These are phyloP conservation scores for Cydia strobilella DNA, from an alignment of 1,140 invertebrate genomes.

Conservation along the genomic window DNA sequence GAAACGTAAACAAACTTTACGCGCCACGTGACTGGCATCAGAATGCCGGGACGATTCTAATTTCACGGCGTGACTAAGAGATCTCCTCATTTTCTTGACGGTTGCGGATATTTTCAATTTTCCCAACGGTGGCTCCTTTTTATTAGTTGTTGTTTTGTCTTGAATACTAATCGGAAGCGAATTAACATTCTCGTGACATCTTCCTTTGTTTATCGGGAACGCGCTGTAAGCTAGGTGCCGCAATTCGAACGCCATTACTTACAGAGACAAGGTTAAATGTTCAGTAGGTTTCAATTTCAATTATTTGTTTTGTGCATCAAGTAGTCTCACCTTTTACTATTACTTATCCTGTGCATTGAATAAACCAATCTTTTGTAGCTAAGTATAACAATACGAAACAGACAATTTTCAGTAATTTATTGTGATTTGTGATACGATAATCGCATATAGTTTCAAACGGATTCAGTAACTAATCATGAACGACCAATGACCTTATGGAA, in stretches of 20 bases:
- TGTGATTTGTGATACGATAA: not conserved
- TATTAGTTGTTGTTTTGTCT: conserved; percentile 76
- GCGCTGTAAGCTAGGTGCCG: conserved; percentile 35
- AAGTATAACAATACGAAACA: no score
- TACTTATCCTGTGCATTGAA: no score
- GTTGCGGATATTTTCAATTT: conserved; percentile 79
- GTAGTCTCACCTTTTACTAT: not conserved
- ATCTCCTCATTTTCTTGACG: conserved; percentile 70
- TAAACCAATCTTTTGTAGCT: no score
- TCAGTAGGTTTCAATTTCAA: not conserved
- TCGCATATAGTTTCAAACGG: not conserved
- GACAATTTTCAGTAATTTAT: not conserved
- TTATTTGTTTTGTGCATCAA: not conserved
- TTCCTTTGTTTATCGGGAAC: conserved; percentile 44
- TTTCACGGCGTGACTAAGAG: conserved; percentile 73
- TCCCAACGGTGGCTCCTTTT: conserved; percentile 70
- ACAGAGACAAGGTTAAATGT: conserved; percentile 8
- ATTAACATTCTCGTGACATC: conserved; percentile 69
- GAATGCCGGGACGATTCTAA: conserved; percentile 64
- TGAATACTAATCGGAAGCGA: conserved; percentile 70
- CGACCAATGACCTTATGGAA: not conserved
- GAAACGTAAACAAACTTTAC: conserved; percentile 71
- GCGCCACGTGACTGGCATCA: conserved; percentile 63
- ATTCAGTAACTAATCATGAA: conserved; percentile 7
- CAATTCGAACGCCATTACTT: conserved; percentile 16